A percentile compares a stretch with the other conserved stretches of the same genome.
phyloP scores from a whole-genome alignment of 2,888 invertebrate species.

The Hydriomena furcata region DNA sequence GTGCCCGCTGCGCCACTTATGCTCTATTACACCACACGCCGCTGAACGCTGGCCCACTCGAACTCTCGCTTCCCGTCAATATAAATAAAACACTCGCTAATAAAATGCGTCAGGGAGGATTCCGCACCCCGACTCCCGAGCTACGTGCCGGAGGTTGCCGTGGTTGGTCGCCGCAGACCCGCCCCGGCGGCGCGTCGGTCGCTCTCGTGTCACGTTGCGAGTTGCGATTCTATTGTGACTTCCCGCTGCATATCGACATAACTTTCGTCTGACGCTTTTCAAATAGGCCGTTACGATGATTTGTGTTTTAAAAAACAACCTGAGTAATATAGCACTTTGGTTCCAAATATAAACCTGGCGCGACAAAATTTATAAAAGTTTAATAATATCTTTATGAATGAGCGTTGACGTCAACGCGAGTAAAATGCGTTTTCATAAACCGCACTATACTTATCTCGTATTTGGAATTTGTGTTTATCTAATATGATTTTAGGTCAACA shows the following conservation, averaged over 20 bases:
- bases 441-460: slow-evolving; percentile 17
- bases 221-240: background rate
- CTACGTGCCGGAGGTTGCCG: background rate
- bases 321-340: slow-evolving; percentile 36
- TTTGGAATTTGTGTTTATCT: slow-evolving; percentile 21
- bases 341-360: slow-evolving; percentile 50
- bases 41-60: slow-evolving; percentile 44
- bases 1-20: slow-evolving; percentile 64
- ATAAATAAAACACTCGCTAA: slow-evolving; percentile 67
- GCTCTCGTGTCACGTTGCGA: background rate
- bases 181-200: background rate
- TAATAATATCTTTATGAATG: slow-evolving; percentile 70
- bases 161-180: slow-evolving; percentile 1
- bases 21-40: slow-evolving; percentile 69
- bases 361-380: slow-evolving; percentile 42
- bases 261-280: slow-evolving; percentile 28
- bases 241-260: slow-evolving; percentile 9
- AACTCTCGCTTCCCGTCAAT: slow-evolving; percentile 47
- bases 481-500: slow-evolving; percentile 15
- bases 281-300: slow-evolving; percentile 43
- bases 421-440: slow-evolving; percentile 35
- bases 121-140: slow-evolving; percentile 9
- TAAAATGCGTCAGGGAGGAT: slow-evolving; percentile 45
- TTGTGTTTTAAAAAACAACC: slow-evolving; percentile 42
- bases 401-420: slow-evolving; percentile 64